Conservation (phyloP, 1,140 invertebrate species). For the Xylocopa sonorina region DNA sequence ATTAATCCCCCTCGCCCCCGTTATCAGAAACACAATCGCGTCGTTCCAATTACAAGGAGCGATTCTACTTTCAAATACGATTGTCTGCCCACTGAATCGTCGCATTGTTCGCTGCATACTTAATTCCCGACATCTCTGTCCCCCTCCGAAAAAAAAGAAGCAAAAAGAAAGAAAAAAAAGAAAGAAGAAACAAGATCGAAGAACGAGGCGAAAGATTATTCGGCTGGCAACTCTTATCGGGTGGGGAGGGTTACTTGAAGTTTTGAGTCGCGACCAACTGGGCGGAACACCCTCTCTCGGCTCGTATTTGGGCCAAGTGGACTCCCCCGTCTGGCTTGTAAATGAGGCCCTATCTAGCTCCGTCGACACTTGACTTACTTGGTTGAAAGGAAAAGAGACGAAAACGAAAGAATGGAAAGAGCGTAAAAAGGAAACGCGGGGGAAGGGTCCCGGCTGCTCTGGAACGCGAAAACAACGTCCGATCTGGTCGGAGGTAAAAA, state of each 20-base stretch:
- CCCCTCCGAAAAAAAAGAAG: not conserved
- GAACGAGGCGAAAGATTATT: conserved; percentile 16
- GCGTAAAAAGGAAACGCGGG: conserved; percentile 44
- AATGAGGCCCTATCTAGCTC: conserved; percentile 73
- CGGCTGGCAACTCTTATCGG: conserved; percentile 16
- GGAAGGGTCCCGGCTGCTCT: conserved; percentile 47
- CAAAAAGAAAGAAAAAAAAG: not conserved
- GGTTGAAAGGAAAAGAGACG: conserved; percentile 68
- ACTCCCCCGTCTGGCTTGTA: conserved; percentile 73
- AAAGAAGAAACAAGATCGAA: not conserved
- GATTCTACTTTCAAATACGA: too few relatives aligned
- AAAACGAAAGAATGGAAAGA: conserved; percentile 54
- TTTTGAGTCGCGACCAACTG: conserved; percentile 44
- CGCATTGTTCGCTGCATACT: not conserved
- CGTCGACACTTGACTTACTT: conserved; percentile 77
- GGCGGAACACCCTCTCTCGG: conserved; percentile 47
- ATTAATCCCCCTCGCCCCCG: too few relatives aligned
- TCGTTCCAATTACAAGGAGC: too few relatives aligned
- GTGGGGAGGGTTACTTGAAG: conserved; percentile 32
- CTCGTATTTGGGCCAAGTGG: conserved; percentile 77
- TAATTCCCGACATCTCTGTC: not conserved
- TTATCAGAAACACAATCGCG: too few relatives aligned
- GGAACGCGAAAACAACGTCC: conserved; percentile 41
- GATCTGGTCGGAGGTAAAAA: conserved; percentile 26
- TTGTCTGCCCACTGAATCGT: not conserved